Conservation (phyloP, 2,888 invertebrate genomes). For the Hololepta plana region DNA sequence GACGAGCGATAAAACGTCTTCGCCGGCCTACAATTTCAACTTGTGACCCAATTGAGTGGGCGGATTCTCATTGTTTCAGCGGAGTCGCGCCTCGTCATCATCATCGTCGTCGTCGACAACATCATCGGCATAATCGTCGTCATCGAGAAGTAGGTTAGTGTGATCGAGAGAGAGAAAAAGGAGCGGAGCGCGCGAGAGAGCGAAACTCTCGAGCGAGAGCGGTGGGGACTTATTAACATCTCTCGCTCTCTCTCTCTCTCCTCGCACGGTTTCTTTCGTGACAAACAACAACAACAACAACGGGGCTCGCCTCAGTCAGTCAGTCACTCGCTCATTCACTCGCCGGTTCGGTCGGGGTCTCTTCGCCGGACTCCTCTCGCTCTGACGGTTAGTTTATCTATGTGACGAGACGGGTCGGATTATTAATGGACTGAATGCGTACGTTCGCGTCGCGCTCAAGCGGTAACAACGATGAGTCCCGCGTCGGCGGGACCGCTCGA, state of each 20-base stretch:
- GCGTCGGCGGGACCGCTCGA: conserved; percentile 41
- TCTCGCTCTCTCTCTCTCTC: no score
- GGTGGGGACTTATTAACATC: no score
- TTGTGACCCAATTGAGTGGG: conserved; percentile 27
- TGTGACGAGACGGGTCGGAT: conserved; percentile 13
- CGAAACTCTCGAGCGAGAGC: no score
- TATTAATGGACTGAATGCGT: no score
- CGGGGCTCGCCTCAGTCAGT: no score
- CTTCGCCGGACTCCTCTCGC: conserved; percentile 1
- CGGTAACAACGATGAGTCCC: conserved; percentile 58
- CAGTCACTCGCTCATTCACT: no score
- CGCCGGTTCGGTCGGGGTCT: background rate
- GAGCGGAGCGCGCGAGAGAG: no score
- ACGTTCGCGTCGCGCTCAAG: no score
- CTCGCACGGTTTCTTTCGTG: no score
- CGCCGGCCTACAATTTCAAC: conserved; percentile 9
- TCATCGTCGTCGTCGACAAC: conserved; percentile 10
- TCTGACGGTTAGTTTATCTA: background rate
- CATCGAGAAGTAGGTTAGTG: conserved; percentile 26
- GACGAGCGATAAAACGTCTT: background rate
- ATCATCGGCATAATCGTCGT: no score
- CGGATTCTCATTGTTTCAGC: conserved; percentile 13
- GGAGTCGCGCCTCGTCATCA: conserved; percentile 17
- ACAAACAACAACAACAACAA: no score
- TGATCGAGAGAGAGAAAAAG: no score